Evolutionary conservation across 2,888 invertebrate genomes (phyloP).

Genomic region (Pherbina coryleti): DNA sequence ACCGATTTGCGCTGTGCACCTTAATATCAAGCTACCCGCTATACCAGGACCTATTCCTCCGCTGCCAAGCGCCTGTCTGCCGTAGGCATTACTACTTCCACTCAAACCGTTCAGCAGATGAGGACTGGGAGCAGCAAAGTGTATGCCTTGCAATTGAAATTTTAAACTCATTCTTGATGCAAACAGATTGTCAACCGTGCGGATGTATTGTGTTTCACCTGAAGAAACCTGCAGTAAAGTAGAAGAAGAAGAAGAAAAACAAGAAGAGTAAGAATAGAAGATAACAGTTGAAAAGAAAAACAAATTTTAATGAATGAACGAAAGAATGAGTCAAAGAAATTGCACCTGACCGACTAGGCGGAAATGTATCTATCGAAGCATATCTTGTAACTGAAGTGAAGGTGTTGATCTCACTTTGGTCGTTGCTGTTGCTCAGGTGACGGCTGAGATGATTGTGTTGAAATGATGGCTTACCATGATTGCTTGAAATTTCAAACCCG

Average conservation of each 20-base stretch:
- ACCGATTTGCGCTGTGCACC: slow-evolving; percentile 79
- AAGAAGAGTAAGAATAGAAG: background rate
- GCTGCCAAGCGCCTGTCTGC: slow-evolving; percentile 41
- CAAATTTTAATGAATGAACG: background rate
- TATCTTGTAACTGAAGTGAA: background rate
- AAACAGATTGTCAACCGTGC: slow-evolving; percentile 66
- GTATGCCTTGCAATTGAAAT: slow-evolving; percentile 68
- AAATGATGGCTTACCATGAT: background rate
- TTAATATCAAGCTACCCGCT: slow-evolving; percentile 74
- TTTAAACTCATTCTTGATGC: slow-evolving; percentile 67
- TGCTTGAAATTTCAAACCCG: background rate
- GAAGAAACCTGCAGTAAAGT: slow-evolving; percentile 61
- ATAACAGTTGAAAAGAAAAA: background rate
- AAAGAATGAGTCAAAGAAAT: background rate
- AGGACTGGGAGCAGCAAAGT: slow-evolving; percentile 57
- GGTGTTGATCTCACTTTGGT: background rate
- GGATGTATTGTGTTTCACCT: slow-evolving; percentile 67
- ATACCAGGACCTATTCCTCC: slow-evolving; percentile 48
- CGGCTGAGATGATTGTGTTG: slow-evolving; percentile 1
- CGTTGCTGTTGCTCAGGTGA: background rate
- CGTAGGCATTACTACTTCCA: slow-evolving; percentile 43
- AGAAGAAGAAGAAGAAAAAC: background rate
- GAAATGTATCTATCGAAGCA: background rate
- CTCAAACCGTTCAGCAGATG: slow-evolving; percentile 53
- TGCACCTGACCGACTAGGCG: background rate